Conservation (phyloP, 2,888 invertebrate species). For the Apodemia zela region DNA sequence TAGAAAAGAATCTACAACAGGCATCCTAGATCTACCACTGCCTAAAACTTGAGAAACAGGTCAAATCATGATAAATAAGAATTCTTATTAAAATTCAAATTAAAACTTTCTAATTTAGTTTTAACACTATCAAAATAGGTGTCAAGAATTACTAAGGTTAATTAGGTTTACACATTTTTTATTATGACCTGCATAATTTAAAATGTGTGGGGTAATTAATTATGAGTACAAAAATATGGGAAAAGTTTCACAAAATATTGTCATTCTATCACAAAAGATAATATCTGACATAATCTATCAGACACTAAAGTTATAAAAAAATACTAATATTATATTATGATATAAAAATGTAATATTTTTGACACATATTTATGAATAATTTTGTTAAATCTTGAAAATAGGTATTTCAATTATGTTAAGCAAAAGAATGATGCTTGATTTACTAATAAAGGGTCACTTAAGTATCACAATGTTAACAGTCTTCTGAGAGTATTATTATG, state of each 20-base stretch:
- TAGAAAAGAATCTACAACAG: too few species aligned
- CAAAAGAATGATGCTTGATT: background rate
- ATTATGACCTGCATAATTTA: constrained; percentile 64
- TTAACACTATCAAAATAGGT: background rate
- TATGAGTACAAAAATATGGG: background rate
- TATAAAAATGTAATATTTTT: background rate
- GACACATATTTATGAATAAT: background rate
- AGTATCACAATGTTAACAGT: constrained; percentile 63
- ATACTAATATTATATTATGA: background rate
- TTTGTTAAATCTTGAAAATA: background rate
- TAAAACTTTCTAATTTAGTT: too few species aligned
- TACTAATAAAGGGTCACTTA: background rate
- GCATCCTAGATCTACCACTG: too few species aligned
- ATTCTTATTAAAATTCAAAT: too few species aligned
- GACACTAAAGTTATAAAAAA: background rate
- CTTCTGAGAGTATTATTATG: constrained; percentile 37
- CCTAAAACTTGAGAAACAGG: too few species aligned
- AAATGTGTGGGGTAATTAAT: constrained; percentile 41
- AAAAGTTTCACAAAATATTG: background rate
- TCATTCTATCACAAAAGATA: background rate
- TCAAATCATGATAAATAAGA: too few species aligned
- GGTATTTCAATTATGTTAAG: background rate
- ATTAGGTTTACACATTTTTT: constrained; percentile 17
- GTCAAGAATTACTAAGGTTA: background rate
- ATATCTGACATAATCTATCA: background rate